Base-by-base conservation (phyloP, 2,888 invertebrate species). In the Apoderus coryli region DNA sequence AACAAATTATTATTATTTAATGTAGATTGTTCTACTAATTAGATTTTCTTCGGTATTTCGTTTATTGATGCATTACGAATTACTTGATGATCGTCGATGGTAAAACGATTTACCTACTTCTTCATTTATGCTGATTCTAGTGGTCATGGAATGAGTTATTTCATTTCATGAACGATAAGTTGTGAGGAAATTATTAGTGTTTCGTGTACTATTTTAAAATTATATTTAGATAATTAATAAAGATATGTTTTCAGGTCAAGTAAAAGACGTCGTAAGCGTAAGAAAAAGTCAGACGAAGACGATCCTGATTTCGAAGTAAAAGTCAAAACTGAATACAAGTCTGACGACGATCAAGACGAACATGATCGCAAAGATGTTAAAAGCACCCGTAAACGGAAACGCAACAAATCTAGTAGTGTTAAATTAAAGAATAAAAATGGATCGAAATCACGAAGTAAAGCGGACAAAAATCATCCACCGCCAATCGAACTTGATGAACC, bases 401-500 rank as follows among this genome's bases (percentile, higher is more conserved):
- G 24, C 14, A 31, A 35, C 32, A 34, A 29, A 22, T 25, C 14
- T 6, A 16, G 25, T 24, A 14, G 10, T 10, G 10, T 6, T 16
- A 28, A 28, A 22, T 16, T 3, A 31, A 34, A 26, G 22, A 22
- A 16, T 26, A 29, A 32, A 10, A 32, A 28, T 10, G 3, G 3
- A 1, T 12, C 9, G 10, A 35, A 30, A n/a, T 24, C 25, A 27
- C 34, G 33, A 10, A 40, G 36, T 27, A 41, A 40, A 32, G 34
- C 37, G 6, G 27, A 39, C 3, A 22, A 37, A n/a, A 31, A 33
- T 4, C 42, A 42, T 11, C 44, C 43, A 2, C 43, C 44, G 6
- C 43, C 45, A 4, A 36, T 45, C 10, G 44, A 47, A 24, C 49
- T 31, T 52, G 52, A 31, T 42, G 43, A 44, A 6, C 57, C 60